A percentile compares a stretch with the other conserved stretches of the same genome.
These are phyloP conservation scores for Melanogrammus aeglefinus DNA, from an alignment of 2,797 vertebrate species.

Conservation along the genomic window DNA sequence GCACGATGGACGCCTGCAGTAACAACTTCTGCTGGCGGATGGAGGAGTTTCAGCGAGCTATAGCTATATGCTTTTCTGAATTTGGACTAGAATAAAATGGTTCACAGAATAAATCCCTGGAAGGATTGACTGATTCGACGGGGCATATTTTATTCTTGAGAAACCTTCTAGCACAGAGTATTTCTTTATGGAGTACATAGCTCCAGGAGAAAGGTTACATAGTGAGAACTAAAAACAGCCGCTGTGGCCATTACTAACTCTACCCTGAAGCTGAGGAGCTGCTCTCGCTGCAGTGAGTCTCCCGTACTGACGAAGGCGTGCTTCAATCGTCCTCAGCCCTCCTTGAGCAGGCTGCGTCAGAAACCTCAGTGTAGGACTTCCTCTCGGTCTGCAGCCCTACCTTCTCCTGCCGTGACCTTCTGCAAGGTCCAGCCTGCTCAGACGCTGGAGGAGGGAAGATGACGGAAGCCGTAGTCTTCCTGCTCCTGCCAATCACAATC, in stretches of 20 bases:
- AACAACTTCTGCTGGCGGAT: background rate
- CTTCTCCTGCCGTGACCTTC: slow-evolving; percentile 86
- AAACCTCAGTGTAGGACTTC: background rate
- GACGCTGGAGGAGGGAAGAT: slow-evolving; percentile 82
- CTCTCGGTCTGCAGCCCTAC: too few relatives aligned
- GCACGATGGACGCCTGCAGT: background rate
- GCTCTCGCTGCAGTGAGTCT: too few relatives aligned
- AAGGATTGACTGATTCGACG: background rate
- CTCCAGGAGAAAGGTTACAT: background rate
- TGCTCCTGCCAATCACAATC: slow-evolving; percentile 69
- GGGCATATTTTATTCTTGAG: too few relatives aligned
- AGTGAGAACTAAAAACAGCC: background rate
- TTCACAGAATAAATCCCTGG: background rate
- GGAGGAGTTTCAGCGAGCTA: background rate
- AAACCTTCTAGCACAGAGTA: too few relatives aligned
- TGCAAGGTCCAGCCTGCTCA: slow-evolving; percentile 82
- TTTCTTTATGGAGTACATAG: too few relatives aligned
- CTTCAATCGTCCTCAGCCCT: too few relatives aligned
- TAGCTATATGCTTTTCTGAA: background rate
- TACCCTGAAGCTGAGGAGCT: too few relatives aligned
- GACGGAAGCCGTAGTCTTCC: slow-evolving; percentile 75
- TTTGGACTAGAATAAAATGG: background rate
- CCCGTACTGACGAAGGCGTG: too few relatives aligned
- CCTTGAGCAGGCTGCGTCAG: too few relatives aligned
- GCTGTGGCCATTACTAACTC: too few relatives aligned